Percentiles rank a stretch among this genome's conserved stretches.
These are phyloP conservation scores for Brenthis daphne DNA, from an alignment of 2,888 invertebrate genomes.

Conservation along the genomic window DNA sequence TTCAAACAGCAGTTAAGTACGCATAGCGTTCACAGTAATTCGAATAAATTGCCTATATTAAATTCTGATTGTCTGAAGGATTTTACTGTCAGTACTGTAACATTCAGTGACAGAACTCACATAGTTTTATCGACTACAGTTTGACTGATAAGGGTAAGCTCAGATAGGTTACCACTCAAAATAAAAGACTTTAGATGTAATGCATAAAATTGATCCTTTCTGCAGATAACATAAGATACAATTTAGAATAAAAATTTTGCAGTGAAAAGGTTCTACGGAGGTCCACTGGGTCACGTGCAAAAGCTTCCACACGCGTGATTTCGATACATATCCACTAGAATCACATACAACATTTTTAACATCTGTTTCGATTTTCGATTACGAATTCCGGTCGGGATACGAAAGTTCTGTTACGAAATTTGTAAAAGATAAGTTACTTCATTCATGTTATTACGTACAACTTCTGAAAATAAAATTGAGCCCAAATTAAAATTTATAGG, in stretches of 20 bases:
- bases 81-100: slow-evolving; percentile 19
- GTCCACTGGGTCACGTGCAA: slow-evolving; percentile 40
- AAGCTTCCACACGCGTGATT: slow-evolving; percentile 40
- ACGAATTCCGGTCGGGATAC: slow-evolving; percentile 34
- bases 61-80: slow-evolving; percentile 16
- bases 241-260: slow-evolving; percentile 10
- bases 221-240: slow-evolving; percentile 4
- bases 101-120: slow-evolving; percentile 27
- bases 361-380: slow-evolving; percentile 43
- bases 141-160: slow-evolving; percentile 40
- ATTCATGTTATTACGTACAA: not conserved
- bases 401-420: slow-evolving; percentile 17
- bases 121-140: slow-evolving; percentile 36
- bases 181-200: slow-evolving; percentile 10
- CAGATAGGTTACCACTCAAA: slow-evolving; percentile 31
- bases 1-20: not conserved
- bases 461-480: no score
- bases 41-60: slow-evolving; percentile 12
- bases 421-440: slow-evolving; percentile 11
- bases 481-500: no score
- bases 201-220: not conserved
- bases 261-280: slow-evolving; percentile 19
- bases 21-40: not conserved
- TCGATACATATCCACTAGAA: slow-evolving; percentile 43
- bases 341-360: slow-evolving; percentile 44